Evolutionary conservation across 35 echinoderm and acorn worm genomes (phyloP).

Genomic region (Strongylocentrotus purpuratus): DNA sequence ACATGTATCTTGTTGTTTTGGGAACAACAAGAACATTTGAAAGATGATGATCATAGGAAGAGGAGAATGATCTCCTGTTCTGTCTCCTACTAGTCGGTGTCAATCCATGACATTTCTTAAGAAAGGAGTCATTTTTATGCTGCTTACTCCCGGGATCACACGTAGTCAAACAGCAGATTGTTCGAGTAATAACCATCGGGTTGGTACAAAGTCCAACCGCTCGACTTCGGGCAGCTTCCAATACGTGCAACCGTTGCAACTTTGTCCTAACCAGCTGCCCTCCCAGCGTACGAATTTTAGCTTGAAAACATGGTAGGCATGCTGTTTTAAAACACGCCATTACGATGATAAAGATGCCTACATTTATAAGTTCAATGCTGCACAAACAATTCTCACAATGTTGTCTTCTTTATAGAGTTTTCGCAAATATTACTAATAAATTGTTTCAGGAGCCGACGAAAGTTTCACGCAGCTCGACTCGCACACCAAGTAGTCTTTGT

Average conservation of each 20-base stretch:
- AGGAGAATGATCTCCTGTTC: neutral
- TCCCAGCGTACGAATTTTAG: neutral
- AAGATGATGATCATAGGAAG: neutral
- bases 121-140: neutral
- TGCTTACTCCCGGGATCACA: neutral
- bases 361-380: neutral
- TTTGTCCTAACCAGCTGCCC: neutral
- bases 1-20: conserved; percentile 53
- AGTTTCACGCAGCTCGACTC: no score
- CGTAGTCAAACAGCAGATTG: neutral
- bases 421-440: no score
- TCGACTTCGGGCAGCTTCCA: neutral
- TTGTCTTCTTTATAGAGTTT: neutral
- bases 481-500: no score
- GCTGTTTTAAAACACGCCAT: neutral
- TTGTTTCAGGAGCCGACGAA: no score
- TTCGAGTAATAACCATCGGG: neutral
- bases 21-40: conserved; percentile 51
- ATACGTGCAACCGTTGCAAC: neutral
- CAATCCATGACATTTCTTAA: neutral
- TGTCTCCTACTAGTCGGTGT: neutral
- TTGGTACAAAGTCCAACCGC: neutral
- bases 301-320: neutral
- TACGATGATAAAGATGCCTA: neutral
- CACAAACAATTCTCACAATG: neutral